These are phyloP conservation scores for Chymomyza fuscimana DNA, from an alignment of 2,888 invertebrate genomes.

Conservation along the genomic window DNA sequence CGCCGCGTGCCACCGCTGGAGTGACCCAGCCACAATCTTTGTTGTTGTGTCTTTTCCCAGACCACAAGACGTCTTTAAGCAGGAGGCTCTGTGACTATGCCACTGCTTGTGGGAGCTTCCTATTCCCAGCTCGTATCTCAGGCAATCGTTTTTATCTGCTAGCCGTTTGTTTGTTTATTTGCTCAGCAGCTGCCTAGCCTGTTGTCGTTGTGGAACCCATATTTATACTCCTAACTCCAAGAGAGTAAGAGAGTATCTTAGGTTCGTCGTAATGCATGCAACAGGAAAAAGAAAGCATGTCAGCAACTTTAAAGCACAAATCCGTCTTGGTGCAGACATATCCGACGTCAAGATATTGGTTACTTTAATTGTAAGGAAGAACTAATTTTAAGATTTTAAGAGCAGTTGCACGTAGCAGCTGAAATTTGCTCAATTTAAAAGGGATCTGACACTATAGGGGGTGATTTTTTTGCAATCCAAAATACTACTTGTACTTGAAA, in stretches of 20 bases:
- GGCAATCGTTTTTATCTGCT: conserved; percentile 57
- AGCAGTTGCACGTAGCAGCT: too few species aligned
- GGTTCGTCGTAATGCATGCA: too few species aligned
- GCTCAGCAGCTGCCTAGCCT: conserved; percentile 6
- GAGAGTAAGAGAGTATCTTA: not conserved
- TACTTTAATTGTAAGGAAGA: too few species aligned
- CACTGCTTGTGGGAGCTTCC: conserved; percentile 12
- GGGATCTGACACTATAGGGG: too few species aligned
- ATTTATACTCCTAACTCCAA: not conserved
- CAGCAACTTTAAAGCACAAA: too few species aligned
- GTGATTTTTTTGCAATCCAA: too few species aligned
- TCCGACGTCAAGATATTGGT: too few species aligned
- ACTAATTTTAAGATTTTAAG: too few species aligned
- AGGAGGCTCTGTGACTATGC: conserved; percentile 9
- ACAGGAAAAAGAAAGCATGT: too few species aligned
- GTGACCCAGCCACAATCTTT: conserved; percentile 11
- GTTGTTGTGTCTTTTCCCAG: conserved; percentile 35
- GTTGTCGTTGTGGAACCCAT: not conserved
- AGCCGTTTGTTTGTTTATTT: conserved; percentile 36
- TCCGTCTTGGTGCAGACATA: too few species aligned
- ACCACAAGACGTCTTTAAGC: conserved; percentile 36
- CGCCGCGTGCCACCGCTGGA: not conserved
- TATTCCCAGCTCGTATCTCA: conserved; percentile 39
- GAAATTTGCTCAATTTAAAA: too few species aligned
- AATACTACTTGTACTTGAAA: too few species aligned